Conservation (phyloP, 2,113 vertebrate genomes). For the Ctenomys sociabilis region DNA sequence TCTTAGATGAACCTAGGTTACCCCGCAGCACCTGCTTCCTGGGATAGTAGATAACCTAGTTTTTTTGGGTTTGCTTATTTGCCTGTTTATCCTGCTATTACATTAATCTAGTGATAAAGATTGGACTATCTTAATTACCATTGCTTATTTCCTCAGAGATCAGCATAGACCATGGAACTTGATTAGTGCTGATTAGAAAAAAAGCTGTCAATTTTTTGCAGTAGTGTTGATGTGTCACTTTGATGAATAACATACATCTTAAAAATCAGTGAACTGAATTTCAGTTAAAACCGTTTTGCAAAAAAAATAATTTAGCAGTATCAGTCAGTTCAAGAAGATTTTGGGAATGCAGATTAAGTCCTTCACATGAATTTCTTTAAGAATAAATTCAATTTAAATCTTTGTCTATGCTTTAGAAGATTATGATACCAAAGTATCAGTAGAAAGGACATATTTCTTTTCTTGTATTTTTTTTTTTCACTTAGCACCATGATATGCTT, state of each 20-base stretch:
- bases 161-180: not conserved
- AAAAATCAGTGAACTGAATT: not conserved
- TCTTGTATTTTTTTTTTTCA: not conserved
- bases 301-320: not conserved
- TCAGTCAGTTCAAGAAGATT: not conserved
- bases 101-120: conserved; percentile 5
- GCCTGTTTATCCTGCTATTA: not conserved
- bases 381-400: not conserved
- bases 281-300: not conserved
- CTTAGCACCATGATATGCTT: not conserved
- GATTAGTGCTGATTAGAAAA: not conserved
- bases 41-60: not conserved
- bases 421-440: conserved; percentile 11
- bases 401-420: not conserved
- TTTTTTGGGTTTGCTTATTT: not conserved
- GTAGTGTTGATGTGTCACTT: not conserved
- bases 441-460: conserved; percentile 35
- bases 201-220: not conserved
- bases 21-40: not conserved
- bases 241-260: not conserved
- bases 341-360: not conserved
- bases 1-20: not conserved
- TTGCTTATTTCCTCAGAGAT: conserved; percentile 11
- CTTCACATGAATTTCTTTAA: not conserved
- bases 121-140: not conserved